These are phyloP conservation scores for Poeciliopsis prolifica DNA, from an alignment of 2,113 vertebrate genomes.

Conservation along the genomic window DNA sequence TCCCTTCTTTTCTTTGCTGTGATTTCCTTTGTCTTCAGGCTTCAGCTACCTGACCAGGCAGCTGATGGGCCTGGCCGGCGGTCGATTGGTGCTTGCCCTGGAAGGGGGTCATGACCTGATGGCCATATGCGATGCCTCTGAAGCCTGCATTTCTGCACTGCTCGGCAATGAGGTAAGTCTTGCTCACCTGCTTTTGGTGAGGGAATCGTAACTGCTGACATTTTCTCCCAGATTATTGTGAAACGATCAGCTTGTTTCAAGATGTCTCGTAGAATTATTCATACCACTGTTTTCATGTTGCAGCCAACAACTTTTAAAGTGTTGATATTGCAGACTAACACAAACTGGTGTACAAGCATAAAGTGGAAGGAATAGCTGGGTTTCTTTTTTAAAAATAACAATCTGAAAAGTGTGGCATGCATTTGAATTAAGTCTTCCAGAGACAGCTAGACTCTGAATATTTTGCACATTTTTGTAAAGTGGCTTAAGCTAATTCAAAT, in stretches of 20 bases:
- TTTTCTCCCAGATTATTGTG: conserved; percentile 4
- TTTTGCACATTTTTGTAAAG: too few species aligned
- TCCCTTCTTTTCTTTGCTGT: conserved; percentile 31
- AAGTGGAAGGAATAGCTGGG: too few species aligned
- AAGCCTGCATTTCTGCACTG: conserved; percentile 95
- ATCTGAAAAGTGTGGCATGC: too few species aligned
- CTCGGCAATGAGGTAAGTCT: conserved; percentile 92
- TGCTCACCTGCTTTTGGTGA: not conserved
- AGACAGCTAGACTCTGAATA: too few species aligned
- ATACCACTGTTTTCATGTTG: too few species aligned
- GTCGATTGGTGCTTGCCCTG: conserved; percentile 90
- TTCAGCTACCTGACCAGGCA: conserved; percentile 98
- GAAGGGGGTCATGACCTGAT: conserved; percentile 98
- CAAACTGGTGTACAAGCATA: too few species aligned
- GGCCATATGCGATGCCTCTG: conserved; percentile 95
- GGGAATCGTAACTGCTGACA: conserved; percentile 5
- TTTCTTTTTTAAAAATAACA: too few species aligned
- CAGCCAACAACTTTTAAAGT: too few species aligned
- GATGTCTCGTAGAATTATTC: too few species aligned
- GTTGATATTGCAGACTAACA: too few species aligned
- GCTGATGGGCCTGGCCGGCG: conserved; percentile 95
- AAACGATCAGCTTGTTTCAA: not conserved
- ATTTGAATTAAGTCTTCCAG: too few species aligned
- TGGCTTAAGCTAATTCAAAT: too few species aligned
- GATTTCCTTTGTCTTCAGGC: conserved; percentile 82